Evolutionary conservation across 2,113 vertebrate species (phyloP), one percentile per base, ranked within the genome.

Genomic region (Quiscalus mexicanus): DNA sequence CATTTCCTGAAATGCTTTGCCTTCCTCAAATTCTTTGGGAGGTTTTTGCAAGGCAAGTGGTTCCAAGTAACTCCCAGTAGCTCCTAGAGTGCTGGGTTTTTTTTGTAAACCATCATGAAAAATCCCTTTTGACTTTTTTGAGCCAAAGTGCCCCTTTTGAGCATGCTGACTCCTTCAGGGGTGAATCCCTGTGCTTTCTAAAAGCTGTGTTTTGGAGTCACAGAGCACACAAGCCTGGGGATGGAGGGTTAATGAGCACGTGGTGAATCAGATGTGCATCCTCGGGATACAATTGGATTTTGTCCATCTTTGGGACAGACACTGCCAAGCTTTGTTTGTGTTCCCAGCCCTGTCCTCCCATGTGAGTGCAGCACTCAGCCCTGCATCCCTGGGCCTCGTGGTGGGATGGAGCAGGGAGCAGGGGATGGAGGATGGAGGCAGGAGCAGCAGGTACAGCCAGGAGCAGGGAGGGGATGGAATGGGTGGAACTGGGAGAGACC

Each of bases 211-310:
- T 68, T 49, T 15, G 19, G 59, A 69, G 20, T 21, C 31, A 8
- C 0, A 1, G 0, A 37, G 23, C 0, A 0, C 0, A 6, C 0
- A 1, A 75, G 37, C n/a, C 67, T 11, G 2, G 85, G 58, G 22
- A n/a, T 3, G 1, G 35, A 73, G 47, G 79, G 88, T 95, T 93
- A 92, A 94, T 21, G 4, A 91, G 78, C 93, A 74, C 7, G 10
- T 4, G 55, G 83, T 24, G 53, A 30, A 76, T 78, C 95, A 91
- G 93, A 82, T 76, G 80, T 24, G 9, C 30, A 12, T 50, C 70
- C 35, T 74, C 5, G 16, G 87, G 86, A 88, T 5, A 95, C 81
- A 96, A 86, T 49, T 15, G 39, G 80, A 87, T 95, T 85, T 71
- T 97, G 90, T 93, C 47, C 35, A 30, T 13, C 56, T 69, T 79